phyloP scores from a whole-genome alignment of 2,888 invertebrate genomes.

The Itoplectis maculator region DNA sequence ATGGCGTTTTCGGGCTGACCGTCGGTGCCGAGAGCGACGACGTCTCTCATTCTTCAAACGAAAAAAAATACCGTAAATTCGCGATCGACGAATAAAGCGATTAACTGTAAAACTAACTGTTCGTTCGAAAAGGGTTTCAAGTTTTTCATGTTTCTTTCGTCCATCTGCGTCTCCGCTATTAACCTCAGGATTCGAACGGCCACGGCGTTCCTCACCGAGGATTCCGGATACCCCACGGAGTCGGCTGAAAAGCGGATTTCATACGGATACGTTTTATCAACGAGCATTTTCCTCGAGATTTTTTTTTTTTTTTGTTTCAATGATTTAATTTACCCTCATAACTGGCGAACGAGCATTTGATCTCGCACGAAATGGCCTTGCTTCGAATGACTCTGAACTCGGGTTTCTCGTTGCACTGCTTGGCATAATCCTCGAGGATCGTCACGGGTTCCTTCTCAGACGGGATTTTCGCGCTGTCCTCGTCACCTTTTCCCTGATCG shows the following conservation, averaged over 20 bases:
- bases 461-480: constrained; percentile 7
- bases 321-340: constrained; percentile 72
- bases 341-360: constrained; percentile 72
- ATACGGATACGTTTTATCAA: not conserved
- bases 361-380: constrained; percentile 66
- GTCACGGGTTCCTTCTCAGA: constrained; percentile 62
- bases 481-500: constrained; percentile 62
- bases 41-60: constrained; percentile 70
- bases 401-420: constrained; percentile 67
- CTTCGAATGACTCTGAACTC: constrained; percentile 60
- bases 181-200: constrained; percentile 70
- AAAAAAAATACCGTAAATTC: not conserved
- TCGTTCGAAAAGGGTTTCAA: constrained; percentile 65
- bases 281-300: no score
- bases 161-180: constrained; percentile 72
- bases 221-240: constrained; percentile 58
- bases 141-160: constrained; percentile 63
- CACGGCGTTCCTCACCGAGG: constrained; percentile 65
- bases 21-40: constrained; percentile 64
- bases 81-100: not conserved
- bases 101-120: constrained; percentile 68
- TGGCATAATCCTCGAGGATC: constrained; percentile 72
- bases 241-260: constrained; percentile 67
- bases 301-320: no score
- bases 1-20: constrained; percentile 68